phyloP scores from a whole-genome alignment of 1,140 invertebrate genomes.

The Oncopodura yosiiana region DNA sequence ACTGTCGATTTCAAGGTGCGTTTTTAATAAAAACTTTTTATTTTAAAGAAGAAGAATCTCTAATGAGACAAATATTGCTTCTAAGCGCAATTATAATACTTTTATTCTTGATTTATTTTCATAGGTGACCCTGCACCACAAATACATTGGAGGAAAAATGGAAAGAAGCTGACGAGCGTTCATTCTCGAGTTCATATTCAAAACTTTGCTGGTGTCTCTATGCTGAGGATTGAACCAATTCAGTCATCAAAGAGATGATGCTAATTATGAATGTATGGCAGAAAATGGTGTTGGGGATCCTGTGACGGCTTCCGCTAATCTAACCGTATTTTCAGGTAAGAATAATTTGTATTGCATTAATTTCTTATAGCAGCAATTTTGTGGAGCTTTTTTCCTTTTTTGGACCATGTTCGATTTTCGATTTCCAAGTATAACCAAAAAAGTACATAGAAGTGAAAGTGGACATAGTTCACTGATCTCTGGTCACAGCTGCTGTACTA shows the following conservation, averaged over 20 bases:
- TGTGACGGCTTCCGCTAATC: conserved; percentile 72
- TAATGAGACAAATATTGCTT: conserved; percentile 23
- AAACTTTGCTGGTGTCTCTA: conserved; percentile 56
- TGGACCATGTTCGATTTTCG: background rate
- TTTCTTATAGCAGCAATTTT: background rate
- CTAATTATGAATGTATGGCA: conserved; percentile 87
- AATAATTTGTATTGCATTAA: conserved; percentile 26
- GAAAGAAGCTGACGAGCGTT: conserved; percentile 66
- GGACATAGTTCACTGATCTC: no score
- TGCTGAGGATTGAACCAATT: conserved; percentile 86
- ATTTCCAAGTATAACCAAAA: no score
- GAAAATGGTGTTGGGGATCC: conserved; percentile 93
- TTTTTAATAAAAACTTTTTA: background rate
- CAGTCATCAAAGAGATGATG: conserved; percentile 69
- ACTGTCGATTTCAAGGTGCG: conserved; percentile 83
- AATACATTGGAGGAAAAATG: conserved; percentile 61
- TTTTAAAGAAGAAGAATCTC: conserved; percentile 41
- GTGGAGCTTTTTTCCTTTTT: background rate
- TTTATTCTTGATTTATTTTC: background rate
- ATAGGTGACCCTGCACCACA: no score
- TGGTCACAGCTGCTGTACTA: no score
- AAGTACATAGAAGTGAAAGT: no score
- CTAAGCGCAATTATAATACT: background rate
- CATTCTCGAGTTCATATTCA: conserved; percentile 45
- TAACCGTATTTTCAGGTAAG: conserved; percentile 81